Percentiles rank a stretch among this genome's conserved stretches.
Conservation (phyloP, 2,113 vertebrate species). For the Heterochromis multidens region DNA sequence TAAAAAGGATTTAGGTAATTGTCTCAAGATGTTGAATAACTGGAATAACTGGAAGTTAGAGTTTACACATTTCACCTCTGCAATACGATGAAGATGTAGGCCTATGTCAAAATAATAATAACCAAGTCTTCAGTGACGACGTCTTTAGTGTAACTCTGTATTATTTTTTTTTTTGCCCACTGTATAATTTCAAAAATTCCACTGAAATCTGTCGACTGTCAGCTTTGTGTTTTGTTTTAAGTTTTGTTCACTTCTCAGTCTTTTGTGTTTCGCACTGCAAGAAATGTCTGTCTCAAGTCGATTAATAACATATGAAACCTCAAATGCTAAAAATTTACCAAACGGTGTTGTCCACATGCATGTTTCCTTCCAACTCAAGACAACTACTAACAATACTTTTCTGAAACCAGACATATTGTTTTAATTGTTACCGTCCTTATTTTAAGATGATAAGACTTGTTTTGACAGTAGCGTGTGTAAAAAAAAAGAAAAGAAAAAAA, state of each 20-base stretch:
- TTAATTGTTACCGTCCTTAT: neutral
- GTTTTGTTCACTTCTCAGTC: conserved; percentile 33
- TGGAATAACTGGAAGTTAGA: neutral
- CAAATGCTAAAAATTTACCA: neutral
- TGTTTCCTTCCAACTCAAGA: neutral
- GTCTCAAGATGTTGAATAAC: neutral
- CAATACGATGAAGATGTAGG: neutral
- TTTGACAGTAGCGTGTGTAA: neutral
- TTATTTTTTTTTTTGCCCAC: neutral
- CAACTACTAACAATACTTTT: neutral
- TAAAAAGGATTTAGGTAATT: neutral
- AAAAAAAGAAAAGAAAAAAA: neutral
- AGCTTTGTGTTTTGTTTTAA: neutral
- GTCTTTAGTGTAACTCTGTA: neutral
- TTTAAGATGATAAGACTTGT: neutral
- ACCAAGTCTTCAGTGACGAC: neutral
- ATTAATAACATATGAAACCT: neutral
- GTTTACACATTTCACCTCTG: neutral
- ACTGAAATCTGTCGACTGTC: neutral
- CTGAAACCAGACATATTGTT: neutral
- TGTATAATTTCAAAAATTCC: neutral
- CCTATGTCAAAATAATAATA: neutral
- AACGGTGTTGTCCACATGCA: neutral
- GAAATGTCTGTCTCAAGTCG: conserved; percentile 41
- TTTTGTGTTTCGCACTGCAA: conserved; percentile 39